Evolutionary conservation across 2,797 vertebrate genomes (phyloP), one percentile per base, ranked within the genome.

Genomic region (Spheniscus humboldti): DNA sequence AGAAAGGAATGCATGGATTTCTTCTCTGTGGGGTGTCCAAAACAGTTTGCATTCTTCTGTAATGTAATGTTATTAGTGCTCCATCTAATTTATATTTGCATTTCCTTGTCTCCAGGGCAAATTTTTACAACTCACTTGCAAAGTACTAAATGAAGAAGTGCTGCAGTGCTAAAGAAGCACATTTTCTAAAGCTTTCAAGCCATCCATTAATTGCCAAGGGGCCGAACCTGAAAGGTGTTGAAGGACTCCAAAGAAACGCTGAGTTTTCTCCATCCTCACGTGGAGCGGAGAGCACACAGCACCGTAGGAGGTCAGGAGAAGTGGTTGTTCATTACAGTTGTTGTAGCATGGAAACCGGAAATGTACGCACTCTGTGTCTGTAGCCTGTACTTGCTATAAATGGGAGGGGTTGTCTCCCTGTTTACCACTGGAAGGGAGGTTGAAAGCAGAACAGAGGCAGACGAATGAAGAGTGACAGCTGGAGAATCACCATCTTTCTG

Each of bases 61-160:
- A 97, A 98, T 98, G 91, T 98, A 97, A 95, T 97, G 95, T 97
- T 98, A 98, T 98, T 98, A 98, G 94, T 92, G 96, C 93, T 97
- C 95, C 84, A 95, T 96, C 95, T 97, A 80, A 88, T 97, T 97
- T 98, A 97, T 97, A 98, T 98, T 98, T 98, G 97, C 97, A 97
- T 98, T 96, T 96, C n/a, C 28, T 84, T 98, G 96, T 98, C 98
- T 97, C 97, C 94, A 96, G 97, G 97, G 98, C 96, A 97, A 97
- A 97, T 97, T 98, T 96, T 97, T 96, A 92, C 75, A 97, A 96
- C 97, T 97, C 78, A 96, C 97, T 97, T 97, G 92, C 86, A 86
- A 98, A 96, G 88, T 74, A 63, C 89, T 95, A 93, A 97, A 94
- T 96, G 90, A 94, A 91, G 95, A 88, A 97, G 68, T 96, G 62